Base-by-base conservation (phyloP, 1,140 invertebrate genomes). In the Nylanderia fulva region DNA sequence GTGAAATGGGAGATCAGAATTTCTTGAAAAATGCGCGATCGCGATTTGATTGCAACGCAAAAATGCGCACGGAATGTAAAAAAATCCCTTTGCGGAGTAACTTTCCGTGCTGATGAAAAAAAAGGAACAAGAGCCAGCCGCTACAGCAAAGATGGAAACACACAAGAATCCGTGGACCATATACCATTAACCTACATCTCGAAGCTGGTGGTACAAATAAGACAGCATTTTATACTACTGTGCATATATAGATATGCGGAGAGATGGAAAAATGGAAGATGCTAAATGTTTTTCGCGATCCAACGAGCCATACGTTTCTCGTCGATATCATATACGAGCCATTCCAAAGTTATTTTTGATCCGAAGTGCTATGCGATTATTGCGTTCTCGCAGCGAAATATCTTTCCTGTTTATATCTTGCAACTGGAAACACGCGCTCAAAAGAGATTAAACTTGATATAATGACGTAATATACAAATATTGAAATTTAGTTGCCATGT, bases 111-210 rank as follows among this genome's bases (percentile, higher is more conserved):
- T 24, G 60, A 18, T 24, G 13, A 21, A 24, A 45, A 42, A 66
- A 24, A 27, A 24, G 9, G 18, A 54, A n/a, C 15, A 42, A 39
- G 6, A 75, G 39, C n/a, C 27, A 75, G 68, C 21, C 27, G 8
- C 21, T 29, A 4, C 36, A 42, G 63, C 63, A 39, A 27, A 64
- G n/a, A 24, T 29, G 13, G 29, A 24, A 52, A 77, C 74, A 33
- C 29, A 33, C 29, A 6, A 36, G 24, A 27, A 64, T n/a, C 39
- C 9, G 36, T 45, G 74, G 58, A 33, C 13, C 27, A 64, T 52
- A 79, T 27, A 64, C 61, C 42, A 68, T 79, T 79, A 79, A 79
- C 75, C 75, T 66, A 79, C 60, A 79, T 79, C 45, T 48, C 61
- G 61, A 48, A 45, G 27, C 39, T 27, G 8, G 24, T 42, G 27